phyloP scores from a whole-genome alignment of 2,113 vertebrate genomes.

The Bubo scandiacus region DNA sequence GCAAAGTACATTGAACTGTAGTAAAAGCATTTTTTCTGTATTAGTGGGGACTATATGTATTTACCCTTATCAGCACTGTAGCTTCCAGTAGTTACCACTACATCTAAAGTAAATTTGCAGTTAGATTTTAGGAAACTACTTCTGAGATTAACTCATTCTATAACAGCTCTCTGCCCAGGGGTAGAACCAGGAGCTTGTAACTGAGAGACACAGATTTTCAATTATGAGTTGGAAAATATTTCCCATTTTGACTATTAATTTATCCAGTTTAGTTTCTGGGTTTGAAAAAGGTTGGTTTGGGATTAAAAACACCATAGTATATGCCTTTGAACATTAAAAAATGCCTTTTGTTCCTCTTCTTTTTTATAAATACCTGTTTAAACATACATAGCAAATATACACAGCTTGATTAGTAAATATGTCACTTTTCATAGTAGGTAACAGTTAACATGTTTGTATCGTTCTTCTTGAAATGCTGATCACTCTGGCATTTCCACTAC shows the following conservation, averaged over 20 bases:
- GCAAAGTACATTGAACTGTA: not conserved
- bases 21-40: not conserved
- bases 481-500: not conserved
- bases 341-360: not conserved
- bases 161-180: not conserved
- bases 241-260: not conserved
- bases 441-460: not conserved
- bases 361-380: not conserved
- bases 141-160: fast-evolving
- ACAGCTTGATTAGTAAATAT: not conserved
- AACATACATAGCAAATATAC: not conserved
- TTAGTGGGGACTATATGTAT: not conserved
- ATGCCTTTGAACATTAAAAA: not conserved
- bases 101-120: not conserved
- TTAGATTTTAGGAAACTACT: not conserved
- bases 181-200: not conserved
- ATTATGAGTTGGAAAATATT: not conserved
- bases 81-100: not conserved
- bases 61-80: not conserved
- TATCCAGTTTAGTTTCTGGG: not conserved
- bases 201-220: not conserved
- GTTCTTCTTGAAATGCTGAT: not conserved
- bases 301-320: not conserved
- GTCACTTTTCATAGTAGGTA: not conserved
- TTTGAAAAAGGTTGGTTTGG: not conserved